Evolutionary conservation across 92 coral and sea anemone species (phyloP).

Genomic region (Zoanthus sansibaricus): DNA sequence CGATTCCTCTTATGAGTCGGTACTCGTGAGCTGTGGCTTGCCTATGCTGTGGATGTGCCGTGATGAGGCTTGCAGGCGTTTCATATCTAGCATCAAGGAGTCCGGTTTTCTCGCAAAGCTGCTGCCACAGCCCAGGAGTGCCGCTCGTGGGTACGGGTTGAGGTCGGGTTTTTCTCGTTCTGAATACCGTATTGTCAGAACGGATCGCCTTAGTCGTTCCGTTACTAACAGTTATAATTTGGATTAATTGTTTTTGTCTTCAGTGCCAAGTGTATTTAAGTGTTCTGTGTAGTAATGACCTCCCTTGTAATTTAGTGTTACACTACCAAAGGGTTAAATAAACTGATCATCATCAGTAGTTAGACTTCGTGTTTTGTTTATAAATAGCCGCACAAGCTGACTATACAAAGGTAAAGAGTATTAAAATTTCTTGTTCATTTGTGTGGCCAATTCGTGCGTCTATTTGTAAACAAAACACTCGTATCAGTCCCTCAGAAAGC

Average conservation of each 20-base stretch:
- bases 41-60: background rate
- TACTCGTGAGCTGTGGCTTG: background rate
- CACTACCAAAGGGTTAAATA: background rate
- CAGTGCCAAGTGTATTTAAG: background rate
- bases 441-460: too few species aligned
- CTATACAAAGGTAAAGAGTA: too few species aligned
- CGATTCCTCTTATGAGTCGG: background rate
- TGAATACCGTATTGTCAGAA: background rate
- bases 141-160: background rate
- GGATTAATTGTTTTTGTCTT: background rate
- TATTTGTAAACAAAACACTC: too few species aligned
- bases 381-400: too few species aligned
- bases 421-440: too few species aligned
- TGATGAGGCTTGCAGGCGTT: background rate
- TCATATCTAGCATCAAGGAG: background rate
- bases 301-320: background rate
- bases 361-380: too few species aligned
- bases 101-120: background rate
- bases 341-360: background rate
- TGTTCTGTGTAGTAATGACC: background rate
- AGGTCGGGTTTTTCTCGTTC: background rate
- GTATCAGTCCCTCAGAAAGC: too few species aligned
- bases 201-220: background rate
- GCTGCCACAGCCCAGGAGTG: background rate
- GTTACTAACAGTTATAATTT: background rate